Conservation (phyloP, 1,140 invertebrate genomes). For the Pseudomyrmex gracilis region DNA sequence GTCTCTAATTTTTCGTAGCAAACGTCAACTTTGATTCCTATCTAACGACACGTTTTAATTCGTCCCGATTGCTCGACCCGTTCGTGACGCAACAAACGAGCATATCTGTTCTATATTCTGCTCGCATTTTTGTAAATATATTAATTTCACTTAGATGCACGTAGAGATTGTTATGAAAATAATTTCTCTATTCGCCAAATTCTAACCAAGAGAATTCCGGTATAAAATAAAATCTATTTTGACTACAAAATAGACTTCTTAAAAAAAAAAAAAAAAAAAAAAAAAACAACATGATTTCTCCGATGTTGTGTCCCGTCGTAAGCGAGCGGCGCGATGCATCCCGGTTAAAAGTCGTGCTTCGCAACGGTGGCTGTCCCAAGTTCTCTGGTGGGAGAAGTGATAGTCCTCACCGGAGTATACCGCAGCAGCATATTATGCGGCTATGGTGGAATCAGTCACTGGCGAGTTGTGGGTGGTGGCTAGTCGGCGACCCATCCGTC, state of each 20-base stretch:
- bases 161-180: not conserved
- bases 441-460: conserved; percentile 85
- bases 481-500: conserved; percentile 79
- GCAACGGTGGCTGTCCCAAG: conserved; percentile 77
- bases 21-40: no score
- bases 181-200: not conserved
- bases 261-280: not conserved
- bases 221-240: no score
- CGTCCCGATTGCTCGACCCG: not conserved
- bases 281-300: not conserved
- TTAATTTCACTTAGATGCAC: not conserved
- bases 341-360: conserved; percentile 79
- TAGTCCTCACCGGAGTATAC: conserved; percentile 82
- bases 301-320: not conserved
- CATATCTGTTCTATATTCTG: not conserved
- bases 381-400: conserved; percentile 83
- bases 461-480: conserved; percentile 84
- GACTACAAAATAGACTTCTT: no score
- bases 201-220: not conserved
- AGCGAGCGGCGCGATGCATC: conserved; percentile 68
- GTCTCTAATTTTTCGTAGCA: not conserved
- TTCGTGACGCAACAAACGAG: not conserved
- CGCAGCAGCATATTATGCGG: conserved; percentile 82
- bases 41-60: not conserved
- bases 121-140: not conserved